phyloP scores from a whole-genome alignment of 2,797 vertebrate genomes.

The Phoxinus dragarum region DNA sequence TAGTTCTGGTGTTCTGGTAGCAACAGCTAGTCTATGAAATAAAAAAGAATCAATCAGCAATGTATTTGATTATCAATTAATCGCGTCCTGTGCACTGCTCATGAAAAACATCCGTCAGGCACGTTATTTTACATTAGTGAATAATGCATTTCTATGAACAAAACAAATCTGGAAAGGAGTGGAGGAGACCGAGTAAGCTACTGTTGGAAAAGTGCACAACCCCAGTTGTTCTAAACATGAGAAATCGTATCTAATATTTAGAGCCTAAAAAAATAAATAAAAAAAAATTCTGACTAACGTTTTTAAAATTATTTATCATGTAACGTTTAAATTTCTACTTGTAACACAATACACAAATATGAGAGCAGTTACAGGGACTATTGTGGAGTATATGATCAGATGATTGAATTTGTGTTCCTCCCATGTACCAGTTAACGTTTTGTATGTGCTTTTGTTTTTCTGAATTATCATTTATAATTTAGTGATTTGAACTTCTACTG shows the following conservation, averaged over 20 bases:
- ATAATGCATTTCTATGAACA: neutral
- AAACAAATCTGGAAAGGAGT: neutral
- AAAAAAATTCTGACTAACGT: neutral
- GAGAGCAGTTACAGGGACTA: too few species aligned
- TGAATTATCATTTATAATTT: neutral
- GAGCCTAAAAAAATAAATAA: neutral
- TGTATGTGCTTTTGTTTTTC: neutral
- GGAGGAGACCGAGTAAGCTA: neutral
- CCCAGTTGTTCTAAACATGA: neutral
- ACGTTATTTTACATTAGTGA: neutral
- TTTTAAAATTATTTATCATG: neutral
- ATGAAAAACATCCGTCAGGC: neutral
- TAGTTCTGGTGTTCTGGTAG: neutral
- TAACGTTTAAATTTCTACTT: neutral
- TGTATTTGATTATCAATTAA: neutral
- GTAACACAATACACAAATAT: neutral
- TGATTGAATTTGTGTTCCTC: neutral
- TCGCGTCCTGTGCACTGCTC: neutral
- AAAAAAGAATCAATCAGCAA: neutral
- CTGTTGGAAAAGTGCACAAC: neutral
- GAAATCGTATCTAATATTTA: neutral
- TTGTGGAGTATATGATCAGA: neutral
- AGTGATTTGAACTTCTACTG: neutral
- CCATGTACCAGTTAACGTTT: neutral
- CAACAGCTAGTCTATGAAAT: neutral